phyloP scores from a whole-genome alignment of 2,113 vertebrate genomes.

The Ochotona princeps region DNA sequence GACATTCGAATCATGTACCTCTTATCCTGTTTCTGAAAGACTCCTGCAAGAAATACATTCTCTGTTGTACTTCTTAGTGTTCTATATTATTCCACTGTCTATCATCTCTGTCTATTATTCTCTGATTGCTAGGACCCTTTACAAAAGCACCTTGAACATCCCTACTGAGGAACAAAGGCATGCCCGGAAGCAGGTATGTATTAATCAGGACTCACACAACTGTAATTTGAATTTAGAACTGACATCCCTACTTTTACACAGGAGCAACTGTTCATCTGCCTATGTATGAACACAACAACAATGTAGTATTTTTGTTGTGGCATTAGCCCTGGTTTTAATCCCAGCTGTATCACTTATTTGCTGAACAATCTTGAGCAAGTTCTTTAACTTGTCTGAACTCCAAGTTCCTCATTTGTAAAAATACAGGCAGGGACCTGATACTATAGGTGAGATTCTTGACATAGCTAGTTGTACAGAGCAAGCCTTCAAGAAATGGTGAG shows the following conservation, averaged over 20 bases:
- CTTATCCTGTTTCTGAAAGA: slow-evolving; percentile 88
- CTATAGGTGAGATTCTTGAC: not conserved
- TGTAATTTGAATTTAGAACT: slow-evolving; percentile 2
- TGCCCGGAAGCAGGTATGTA: slow-evolving; percentile 88
- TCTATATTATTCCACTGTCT: slow-evolving; percentile 88
- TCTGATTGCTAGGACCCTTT: slow-evolving; percentile 88
- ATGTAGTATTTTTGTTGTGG: not conserved
- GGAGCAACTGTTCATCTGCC: not conserved
- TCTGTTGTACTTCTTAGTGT: slow-evolving; percentile 88
- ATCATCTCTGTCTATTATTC: slow-evolving; percentile 90
- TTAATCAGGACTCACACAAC: not conserved
- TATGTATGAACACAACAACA: not conserved
- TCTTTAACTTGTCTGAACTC: slow-evolving; percentile 39
- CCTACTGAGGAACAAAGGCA: slow-evolving; percentile 88
- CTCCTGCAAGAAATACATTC: slow-evolving; percentile 88
- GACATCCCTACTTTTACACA: not conserved
- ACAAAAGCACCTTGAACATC: slow-evolving; percentile 88
- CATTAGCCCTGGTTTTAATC: not conserved
- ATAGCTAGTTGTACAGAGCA: not conserved
- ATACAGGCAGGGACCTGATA: not conserved
- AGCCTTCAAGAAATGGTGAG: not conserved
- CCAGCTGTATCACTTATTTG: not conserved
- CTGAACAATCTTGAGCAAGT: slow-evolving; percentile 49
- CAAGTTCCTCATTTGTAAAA: not conserved
- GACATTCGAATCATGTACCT: slow-evolving; percentile 86